phyloP scores from a whole-genome alignment of 2,888 invertebrate genomes.

The Crioceris asparagi region DNA sequence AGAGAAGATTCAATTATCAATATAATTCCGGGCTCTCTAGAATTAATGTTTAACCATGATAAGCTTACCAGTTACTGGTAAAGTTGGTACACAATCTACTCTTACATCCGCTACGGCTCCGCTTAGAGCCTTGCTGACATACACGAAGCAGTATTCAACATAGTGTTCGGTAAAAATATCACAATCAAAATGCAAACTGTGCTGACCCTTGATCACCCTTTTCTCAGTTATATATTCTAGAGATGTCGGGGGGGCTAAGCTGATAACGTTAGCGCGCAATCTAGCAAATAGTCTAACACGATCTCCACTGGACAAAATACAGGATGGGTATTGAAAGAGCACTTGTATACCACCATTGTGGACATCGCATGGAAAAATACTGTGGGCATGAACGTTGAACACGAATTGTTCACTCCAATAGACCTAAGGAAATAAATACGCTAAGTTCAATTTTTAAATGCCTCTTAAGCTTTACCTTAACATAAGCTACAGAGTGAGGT shows the following conservation, averaged over 20 bases:
- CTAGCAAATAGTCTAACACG: constrained; percentile 71
- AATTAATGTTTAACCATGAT: no score
- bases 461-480: constrained; percentile 47
- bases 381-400: constrained; percentile 72
- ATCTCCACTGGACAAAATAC: constrained; percentile 66
- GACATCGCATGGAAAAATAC: constrained; percentile 73
- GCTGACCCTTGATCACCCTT: constrained; percentile 49
- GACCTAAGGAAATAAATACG: constrained; percentile 42
- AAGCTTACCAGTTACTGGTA: constrained; percentile 62
- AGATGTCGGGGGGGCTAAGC: constrained; percentile 53
- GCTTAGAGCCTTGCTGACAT: constrained; percentile 75
- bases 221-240: constrained; percentile 57
- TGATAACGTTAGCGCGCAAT: constrained; percentile 57
- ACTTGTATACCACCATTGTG: constrained; percentile 60
- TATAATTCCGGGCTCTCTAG: no score
- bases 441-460: neutral
- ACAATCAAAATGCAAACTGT: constrained; percentile 68
- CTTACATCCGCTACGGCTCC: constrained; percentile 77
- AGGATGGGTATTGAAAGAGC: constrained; percentile 74
- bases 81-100: constrained; percentile 74
- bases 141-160: constrained; percentile 81
- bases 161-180: constrained; percentile 72
- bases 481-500: constrained; percentile 55
- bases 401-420: constrained; percentile 80
- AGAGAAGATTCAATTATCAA: no score